Conservation (phyloP, 2,113 vertebrate genomes). For the Cephalopterus ornatus region DNA sequence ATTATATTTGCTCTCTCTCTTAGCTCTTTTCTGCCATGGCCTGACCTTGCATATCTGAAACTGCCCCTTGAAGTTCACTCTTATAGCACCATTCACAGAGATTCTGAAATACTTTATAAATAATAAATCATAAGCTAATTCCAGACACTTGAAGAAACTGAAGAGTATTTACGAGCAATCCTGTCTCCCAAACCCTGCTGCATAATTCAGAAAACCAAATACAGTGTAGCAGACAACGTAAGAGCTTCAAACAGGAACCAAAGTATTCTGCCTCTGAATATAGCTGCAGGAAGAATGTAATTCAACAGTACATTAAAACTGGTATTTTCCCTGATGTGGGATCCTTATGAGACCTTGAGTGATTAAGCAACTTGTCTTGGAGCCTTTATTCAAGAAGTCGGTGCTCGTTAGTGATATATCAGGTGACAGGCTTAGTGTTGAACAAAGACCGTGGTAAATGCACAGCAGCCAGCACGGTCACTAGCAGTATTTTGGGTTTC, state of each 20-base stretch:
- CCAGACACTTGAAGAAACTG: background rate
- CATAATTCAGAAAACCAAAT: background rate
- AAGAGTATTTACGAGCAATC: background rate
- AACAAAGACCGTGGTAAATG: background rate
- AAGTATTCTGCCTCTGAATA: background rate
- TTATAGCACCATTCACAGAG: background rate
- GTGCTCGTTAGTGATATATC: background rate
- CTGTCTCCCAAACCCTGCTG: background rate
- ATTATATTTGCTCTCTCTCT: background rate
- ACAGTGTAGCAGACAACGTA: background rate
- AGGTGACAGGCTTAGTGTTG: background rate
- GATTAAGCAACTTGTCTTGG: background rate
- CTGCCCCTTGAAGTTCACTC: background rate
- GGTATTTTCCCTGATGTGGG: background rate
- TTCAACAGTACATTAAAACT: background rate
- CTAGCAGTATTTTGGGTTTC: background rate
- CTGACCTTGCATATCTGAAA: background rate
- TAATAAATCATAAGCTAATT: background rate
- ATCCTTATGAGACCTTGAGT: background rate
- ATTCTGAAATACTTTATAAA: background rate
- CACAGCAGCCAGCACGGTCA: background rate
- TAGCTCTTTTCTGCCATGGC: background rate
- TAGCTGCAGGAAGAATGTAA: background rate
- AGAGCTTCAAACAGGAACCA: background rate
- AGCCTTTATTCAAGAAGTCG: background rate